Evolutionary conservation across 23 tunicate genomes (phyloP).

Genomic region (Halocynthia roretzi): DNA sequence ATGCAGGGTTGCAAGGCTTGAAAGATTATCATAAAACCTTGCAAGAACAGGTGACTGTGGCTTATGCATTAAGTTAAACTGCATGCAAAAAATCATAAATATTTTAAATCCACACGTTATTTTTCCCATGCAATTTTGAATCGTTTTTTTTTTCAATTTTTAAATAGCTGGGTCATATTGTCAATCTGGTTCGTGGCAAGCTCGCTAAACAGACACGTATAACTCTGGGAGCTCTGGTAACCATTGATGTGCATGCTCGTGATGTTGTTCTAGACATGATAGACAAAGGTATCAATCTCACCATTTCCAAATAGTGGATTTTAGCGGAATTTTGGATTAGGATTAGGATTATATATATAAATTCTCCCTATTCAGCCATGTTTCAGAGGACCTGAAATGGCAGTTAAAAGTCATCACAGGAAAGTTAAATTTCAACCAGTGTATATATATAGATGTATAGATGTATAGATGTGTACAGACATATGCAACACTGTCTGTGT

Average conservation of each 20-base stretch:
- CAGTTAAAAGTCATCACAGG: no score
- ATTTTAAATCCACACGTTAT: not conserved
- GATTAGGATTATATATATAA: no score
- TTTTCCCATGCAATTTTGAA: not conserved
- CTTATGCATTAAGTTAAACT: no score
- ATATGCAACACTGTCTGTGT: not conserved
- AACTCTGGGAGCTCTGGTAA: conserved; percentile 96
- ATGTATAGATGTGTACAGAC: not conserved
- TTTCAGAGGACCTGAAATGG: no score
- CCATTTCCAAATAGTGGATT: not conserved
- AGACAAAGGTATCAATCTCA: conserved; percentile 46
- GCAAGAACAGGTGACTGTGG: conserved; percentile 43
- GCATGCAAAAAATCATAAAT: not conserved
- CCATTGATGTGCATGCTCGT: conserved; percentile 98
- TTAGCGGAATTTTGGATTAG: no score
- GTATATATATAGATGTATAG: not conserved
- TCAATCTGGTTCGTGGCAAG: conserved; percentile 94
- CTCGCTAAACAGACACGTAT: conserved; percentile 89
- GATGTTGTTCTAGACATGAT: conserved; percentile 94
- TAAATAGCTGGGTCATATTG: conserved; percentile 75
- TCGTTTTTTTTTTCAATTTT: not conserved
- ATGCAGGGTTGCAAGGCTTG: conserved; percentile 68
- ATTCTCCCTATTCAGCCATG: no score
- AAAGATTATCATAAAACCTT: conserved; percentile 64
- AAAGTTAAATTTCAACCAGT: no score